Percentiles rank a stretch among this genome's conserved stretches.
Evolutionary conservation across 2,797 vertebrate species (phyloP).

Genomic region (Gobio occitaniae): DNA sequence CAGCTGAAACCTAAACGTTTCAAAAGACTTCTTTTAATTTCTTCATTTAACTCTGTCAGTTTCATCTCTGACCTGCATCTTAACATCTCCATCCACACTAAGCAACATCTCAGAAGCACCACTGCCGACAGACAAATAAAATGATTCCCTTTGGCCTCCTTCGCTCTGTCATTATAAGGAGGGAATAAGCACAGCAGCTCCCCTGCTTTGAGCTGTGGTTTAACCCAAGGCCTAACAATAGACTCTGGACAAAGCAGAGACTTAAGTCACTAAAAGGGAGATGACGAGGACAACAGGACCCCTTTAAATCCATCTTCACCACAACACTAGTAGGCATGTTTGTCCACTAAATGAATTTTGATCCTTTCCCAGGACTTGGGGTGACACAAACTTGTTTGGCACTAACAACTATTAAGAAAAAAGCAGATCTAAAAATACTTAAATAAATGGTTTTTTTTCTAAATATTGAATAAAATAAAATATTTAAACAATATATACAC

Average conservation of each 20-base stretch:
- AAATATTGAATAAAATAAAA: background rate
- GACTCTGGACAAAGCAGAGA: conserved; percentile 61
- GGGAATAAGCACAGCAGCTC: conserved; percentile 58
- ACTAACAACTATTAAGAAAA: background rate
- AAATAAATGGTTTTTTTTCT: too few relatives aligned
- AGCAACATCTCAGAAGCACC: conserved; percentile 51
- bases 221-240: conserved; percentile 61
- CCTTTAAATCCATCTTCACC: conserved; percentile 30
- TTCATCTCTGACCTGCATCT: conserved; percentile 10
- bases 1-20: background rate
- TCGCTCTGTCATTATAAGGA: conserved; percentile 61
- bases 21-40: background rate
- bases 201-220: conserved; percentile 50
- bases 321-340: conserved; percentile 49
- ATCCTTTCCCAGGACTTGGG: conserved; percentile 65
- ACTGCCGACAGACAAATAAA: conserved; percentile 64
- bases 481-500: background rate
- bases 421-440: background rate
- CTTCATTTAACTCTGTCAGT: background rate
- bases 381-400: conserved; percentile 10
- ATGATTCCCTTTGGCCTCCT: conserved; percentile 53
- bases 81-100: conserved; percentile 11
- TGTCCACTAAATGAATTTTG: conserved; percentile 64
- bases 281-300: conserved; percentile 62
- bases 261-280: conserved; percentile 56